Evolutionary conservation across 2,888 invertebrate genomes (phyloP).

Genomic region (Drosophila kuntzei): DNA sequence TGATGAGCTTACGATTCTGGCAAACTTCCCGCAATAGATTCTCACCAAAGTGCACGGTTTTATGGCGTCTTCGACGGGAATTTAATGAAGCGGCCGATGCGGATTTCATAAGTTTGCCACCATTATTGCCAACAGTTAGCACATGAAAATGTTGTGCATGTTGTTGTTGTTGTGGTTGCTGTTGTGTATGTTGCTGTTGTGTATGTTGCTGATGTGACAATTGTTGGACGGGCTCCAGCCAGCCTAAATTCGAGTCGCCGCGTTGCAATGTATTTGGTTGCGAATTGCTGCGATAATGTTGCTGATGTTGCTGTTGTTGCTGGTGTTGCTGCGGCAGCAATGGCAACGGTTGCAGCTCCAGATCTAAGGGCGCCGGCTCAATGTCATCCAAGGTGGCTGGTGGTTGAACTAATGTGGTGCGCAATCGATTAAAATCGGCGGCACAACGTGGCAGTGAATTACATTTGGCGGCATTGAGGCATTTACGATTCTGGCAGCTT

Average conservation of each 20-base stretch:
- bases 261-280: conserved; percentile 85
- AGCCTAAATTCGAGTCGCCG: conserved; percentile 80
- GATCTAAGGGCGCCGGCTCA: conserved; percentile 76
- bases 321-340: conserved; percentile 56
- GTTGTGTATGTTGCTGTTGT: conserved; percentile 38
- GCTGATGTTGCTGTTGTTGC: conserved; percentile 1
- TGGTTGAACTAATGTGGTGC: conserved; percentile 82
- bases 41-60: conserved; percentile 92
- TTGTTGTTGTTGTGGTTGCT: conserved; percentile 45
- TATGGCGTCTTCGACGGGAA: conserved; percentile 90
- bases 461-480: conserved; percentile 85
- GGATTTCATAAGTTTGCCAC: conserved; percentile 86
- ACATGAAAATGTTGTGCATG: conserved; percentile 47
- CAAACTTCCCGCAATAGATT: conserved; percentile 91
- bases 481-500: conserved; percentile 85
- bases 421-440: conserved; percentile 85
- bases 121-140: conserved; percentile 59
- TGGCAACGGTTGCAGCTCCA: conserved; percentile 35
- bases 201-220: too few relatives aligned
- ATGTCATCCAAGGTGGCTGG: conserved; percentile 82
- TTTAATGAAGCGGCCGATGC: conserved; percentile 88
- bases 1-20: conserved; percentile 88
- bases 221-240: conserved; percentile 56
- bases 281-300: conserved; percentile 83
- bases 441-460: conserved; percentile 86